These are phyloP conservation scores for Zaprionus vittiger DNA, from an alignment of 1,140 invertebrate genomes.

Conservation along the genomic window DNA sequence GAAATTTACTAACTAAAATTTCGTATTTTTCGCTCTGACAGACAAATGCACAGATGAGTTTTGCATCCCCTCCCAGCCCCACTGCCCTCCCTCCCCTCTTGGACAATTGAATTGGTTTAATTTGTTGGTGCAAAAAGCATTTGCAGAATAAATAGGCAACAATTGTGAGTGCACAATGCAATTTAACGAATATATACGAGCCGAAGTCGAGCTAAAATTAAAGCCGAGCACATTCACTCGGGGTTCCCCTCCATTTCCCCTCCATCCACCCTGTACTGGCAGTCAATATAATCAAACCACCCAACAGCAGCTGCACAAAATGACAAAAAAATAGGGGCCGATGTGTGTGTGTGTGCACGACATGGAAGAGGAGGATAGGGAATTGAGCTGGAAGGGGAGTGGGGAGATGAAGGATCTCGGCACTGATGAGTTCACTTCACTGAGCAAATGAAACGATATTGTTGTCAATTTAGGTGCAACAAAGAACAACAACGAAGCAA, in stretches of 20 bases:
- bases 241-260: background rate
- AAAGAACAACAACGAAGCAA: constrained; percentile 67
- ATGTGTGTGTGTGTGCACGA: constrained; percentile 36
- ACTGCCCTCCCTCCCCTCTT: background rate
- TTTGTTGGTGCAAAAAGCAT: constrained; percentile 54
- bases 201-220: constrained; percentile 43
- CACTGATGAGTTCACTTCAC: constrained; percentile 82
- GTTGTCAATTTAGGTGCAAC: constrained; percentile 82
- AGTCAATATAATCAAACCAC: constrained; percentile 79
- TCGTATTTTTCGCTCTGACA: constrained; percentile 49
- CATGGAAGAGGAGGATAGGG: background rate
- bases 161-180: constrained; percentile 36
- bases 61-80: constrained; percentile 4
- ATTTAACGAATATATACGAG: constrained; percentile 29
- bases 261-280: background rate
- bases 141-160: constrained; percentile 42
- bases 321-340: constrained; percentile 70
- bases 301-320: constrained; percentile 31
- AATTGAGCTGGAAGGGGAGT: background rate
- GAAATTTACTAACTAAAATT: constrained; percentile 71
- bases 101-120: constrained; percentile 74
- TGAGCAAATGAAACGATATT: constrained; percentile 83
- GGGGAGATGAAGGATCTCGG: constrained; percentile 31
- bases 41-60: constrained; percentile 69
- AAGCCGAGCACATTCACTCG: constrained; percentile 27